These are phyloP conservation scores for Allobates femoralis DNA, from an alignment of 2,797 vertebrate genomes.

Conservation along the genomic window DNA sequence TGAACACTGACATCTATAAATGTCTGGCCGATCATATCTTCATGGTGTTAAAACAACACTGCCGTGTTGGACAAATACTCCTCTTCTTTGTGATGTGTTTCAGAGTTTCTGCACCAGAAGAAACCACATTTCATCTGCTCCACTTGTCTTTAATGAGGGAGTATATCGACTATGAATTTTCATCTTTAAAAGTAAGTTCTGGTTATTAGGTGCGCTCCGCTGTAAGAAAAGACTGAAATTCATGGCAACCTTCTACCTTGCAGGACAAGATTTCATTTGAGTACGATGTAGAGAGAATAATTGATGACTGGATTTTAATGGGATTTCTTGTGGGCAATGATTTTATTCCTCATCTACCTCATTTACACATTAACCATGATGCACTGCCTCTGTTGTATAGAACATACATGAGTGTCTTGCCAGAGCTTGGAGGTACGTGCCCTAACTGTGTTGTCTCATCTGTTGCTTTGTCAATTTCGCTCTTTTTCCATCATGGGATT, in stretches of 20 bases:
- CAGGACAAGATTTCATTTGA: constrained; percentile 87
- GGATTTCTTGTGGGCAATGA: constrained; percentile 99
- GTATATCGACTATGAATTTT: constrained; percentile 98
- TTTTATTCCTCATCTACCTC: constrained; percentile 99
- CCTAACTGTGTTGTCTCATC: neutral
- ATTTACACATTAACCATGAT: constrained; percentile 97
- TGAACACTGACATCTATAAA: too few relatives aligned
- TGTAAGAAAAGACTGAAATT: neutral
- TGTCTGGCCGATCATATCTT: neutral
- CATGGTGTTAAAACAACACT: neutral
- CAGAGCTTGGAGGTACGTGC: constrained; percentile 87
- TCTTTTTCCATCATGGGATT: neutral
- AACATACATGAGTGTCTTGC: constrained; percentile 91
- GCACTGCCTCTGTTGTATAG: constrained; percentile 95
- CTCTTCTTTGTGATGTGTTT: constrained; percentile 67
- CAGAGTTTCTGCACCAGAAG: constrained; percentile 94
- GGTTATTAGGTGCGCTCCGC: constrained; percentile 40
- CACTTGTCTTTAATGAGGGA: constrained; percentile 98
- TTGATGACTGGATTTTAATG: constrained; percentile 99
- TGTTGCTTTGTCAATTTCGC: neutral
- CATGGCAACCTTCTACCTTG: constrained; percentile 3
- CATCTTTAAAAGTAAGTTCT: constrained; percentile 85
- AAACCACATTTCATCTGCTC: constrained; percentile 96
- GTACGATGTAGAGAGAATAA: constrained; percentile 94
- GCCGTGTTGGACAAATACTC: too few relatives aligned